A percentile compares a stretch with the other conserved stretches of the same genome.
Conservation (phyloP, 2,888 invertebrate species). For the Lottia gigantea region DNA sequence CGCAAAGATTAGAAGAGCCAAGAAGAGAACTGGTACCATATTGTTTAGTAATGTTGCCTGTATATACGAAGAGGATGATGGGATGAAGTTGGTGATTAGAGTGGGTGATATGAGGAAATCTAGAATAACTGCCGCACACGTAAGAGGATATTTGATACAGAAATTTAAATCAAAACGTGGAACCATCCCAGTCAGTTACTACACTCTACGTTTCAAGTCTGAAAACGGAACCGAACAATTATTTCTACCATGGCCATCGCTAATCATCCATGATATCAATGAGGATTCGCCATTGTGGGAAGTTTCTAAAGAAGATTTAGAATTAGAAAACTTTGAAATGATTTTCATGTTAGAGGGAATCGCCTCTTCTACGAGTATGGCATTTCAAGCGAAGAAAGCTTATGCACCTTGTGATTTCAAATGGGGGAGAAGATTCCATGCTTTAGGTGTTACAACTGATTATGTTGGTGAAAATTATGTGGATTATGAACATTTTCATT, state of each 20-base stretch:
- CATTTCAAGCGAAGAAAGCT: constrained; percentile 46
- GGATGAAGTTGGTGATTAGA: constrained; percentile 65
- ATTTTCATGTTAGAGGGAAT: constrained; percentile 91
- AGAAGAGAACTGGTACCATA: constrained; percentile 92
- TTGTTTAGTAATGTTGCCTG: constrained; percentile 93
- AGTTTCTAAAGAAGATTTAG: constrained; percentile 87
- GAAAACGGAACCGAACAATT: constrained; percentile 91
- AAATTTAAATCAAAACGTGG: constrained; percentile 90
- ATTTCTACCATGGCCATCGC: constrained; percentile 97
- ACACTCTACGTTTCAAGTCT: constrained; percentile 81
- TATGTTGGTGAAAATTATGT: constrained; percentile 24
- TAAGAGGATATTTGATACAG: constrained; percentile 91
- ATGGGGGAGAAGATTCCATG: constrained; percentile 44
- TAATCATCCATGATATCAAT: constrained; percentile 92
- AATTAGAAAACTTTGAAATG: constrained; percentile 90
- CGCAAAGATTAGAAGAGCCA: constrained; percentile 92
- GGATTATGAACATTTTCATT: constrained; percentile 35
- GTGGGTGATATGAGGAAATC: constrained; percentile 68
- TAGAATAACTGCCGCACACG: constrained; percentile 80
- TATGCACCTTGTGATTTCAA: constrained; percentile 47
- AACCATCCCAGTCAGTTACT: constrained; percentile 87
- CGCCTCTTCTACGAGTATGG: constrained; percentile 66
- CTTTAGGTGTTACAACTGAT: constrained; percentile 12
- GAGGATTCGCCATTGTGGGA: constrained; percentile 87
- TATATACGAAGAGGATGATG: constrained; percentile 74